Percentiles rank a stretch among this genome's conserved stretches.
These are phyloP conservation scores for Bombus turneri DNA, from an alignment of 1,140 invertebrate genomes.

Conservation along the genomic window DNA sequence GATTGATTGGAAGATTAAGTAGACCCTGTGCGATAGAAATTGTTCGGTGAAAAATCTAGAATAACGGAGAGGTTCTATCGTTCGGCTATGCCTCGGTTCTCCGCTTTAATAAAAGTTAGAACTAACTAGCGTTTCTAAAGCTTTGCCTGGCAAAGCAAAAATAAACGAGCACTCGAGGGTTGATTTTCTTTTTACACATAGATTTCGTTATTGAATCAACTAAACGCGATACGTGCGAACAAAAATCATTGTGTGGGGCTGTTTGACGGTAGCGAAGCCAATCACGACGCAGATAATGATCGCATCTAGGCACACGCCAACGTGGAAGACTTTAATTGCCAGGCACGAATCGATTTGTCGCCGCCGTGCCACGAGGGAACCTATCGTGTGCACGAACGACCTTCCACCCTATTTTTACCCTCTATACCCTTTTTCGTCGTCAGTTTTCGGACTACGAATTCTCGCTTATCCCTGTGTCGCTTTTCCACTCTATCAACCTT, in stretches of 20 bases:
- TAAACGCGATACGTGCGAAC: neutral
- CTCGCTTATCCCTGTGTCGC: neutral
- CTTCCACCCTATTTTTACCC: slow-evolving; percentile 48
- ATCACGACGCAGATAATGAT: slow-evolving; percentile 77
- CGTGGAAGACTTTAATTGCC: slow-evolving; percentile 79
- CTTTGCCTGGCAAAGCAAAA: neutral
- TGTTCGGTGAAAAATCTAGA: neutral
- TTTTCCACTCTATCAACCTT: too few species aligned
- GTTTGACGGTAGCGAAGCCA: slow-evolving; percentile 65
- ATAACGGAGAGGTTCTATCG: neutral
- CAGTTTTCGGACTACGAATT: slow-evolving; percentile 9
- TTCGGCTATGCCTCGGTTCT: neutral
- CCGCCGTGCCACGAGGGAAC: slow-evolving; percentile 61
- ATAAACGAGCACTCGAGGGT: too few species aligned
- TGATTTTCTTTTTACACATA: too few species aligned
- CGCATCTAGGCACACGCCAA: slow-evolving; percentile 66
- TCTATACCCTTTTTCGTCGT: neutral
- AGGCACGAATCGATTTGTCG: slow-evolving; percentile 80
- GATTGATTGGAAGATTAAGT: slow-evolving; percentile 4
- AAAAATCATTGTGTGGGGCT: slow-evolving; percentile 7
- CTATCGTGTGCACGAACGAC: slow-evolving; percentile 58
- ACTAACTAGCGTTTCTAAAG: neutral
- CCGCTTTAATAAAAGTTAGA: neutral
- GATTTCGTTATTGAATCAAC: slow-evolving; percentile 8
- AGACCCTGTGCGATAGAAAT: neutral